Evolutionary conservation across 2,888 invertebrate genomes (phyloP).

Genomic region (Empis livida): DNA sequence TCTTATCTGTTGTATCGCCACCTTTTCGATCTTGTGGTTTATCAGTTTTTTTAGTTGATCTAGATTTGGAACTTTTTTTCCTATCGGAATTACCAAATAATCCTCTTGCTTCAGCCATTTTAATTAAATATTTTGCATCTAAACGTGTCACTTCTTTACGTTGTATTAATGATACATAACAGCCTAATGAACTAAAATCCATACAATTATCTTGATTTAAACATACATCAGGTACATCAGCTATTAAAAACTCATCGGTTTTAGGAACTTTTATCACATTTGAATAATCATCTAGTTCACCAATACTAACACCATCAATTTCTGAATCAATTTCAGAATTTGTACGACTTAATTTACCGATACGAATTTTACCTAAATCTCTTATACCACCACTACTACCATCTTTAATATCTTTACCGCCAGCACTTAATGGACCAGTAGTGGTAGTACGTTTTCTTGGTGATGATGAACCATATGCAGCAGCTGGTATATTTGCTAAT

Average conservation of each 20-base stretch:
- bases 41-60: constrained; percentile 28
- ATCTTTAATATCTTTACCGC: too few relatives aligned
- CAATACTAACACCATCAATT: background rate
- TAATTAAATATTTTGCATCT: constrained; percentile 72
- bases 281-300: constrained; percentile 15
- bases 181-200: constrained; percentile 38
- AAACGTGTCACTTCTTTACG: constrained; percentile 54
- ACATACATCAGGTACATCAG: constrained; percentile 46
- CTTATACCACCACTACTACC: constrained; percentile 2
- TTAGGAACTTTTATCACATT: constrained; percentile 18
- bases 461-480: constrained; percentile 19
- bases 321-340: constrained; percentile 13
- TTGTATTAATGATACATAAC: constrained; percentile 46
- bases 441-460: constrained; percentile 19
- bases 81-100: constrained; percentile 49
- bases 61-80: constrained; percentile 31
- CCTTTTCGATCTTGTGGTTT: constrained; percentile 24
- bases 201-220: constrained; percentile 39
- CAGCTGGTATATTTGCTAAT: constrained; percentile 26
- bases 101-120: constrained; percentile 68
- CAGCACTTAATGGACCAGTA: constrained; percentile 1
- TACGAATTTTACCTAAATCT: constrained; percentile 2
- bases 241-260: constrained; percentile 47
- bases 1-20: constrained; percentile 1
- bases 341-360: background rate